Base-by-base conservation (phyloP, 64 coral and sea anemone genomes). In the Porites lutea region DNA sequence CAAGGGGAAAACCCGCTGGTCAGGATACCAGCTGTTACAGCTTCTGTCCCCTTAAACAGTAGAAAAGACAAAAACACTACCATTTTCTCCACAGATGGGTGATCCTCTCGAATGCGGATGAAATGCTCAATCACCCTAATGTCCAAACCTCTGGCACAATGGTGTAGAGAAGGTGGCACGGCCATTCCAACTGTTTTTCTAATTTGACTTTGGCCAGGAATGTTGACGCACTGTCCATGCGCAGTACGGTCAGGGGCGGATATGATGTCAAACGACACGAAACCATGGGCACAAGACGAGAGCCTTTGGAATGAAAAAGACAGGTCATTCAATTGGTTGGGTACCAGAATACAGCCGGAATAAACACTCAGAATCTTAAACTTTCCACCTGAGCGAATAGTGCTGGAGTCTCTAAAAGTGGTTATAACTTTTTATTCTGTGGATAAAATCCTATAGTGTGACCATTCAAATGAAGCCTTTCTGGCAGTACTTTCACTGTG, bases 181-280 rank as follows among this genome's bases (percentile, higher is more conserved):
- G 59, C 79, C 79, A 82, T 82, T 0, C 12, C 58, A 43, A 63
- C 12, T 82, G 59, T 64, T 5, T 82, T 43, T 18, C 23, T 82
- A 37, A 63, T 15, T 48, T 3, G 27, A 12, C 4, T 12, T 6
- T 57, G 64, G 13, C 7, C 59, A 14, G 79, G 8, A 65, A 59
- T 82, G 23, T 63, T 16, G 8, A 64, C 79, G 14, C 79, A 82
- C 44, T 63, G 57, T 7, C 37, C 79, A 82, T 82, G 79, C 10
- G 58, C 14, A 64, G 79, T 64, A 63, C 43, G 14, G 5, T 47
- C 43, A 2, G 79, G 79, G 13, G 11, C 57, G 59, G 37, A 16
- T 14, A 47, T 37, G 18, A 82, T 63, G 12, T 82, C 57, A 9
- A 82, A 82, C 58, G 79, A 64, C 55, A 82, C 10, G 57, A 82